phyloP scores from a whole-genome alignment of 2,888 invertebrate species.

The Archips xylosteana region DNA sequence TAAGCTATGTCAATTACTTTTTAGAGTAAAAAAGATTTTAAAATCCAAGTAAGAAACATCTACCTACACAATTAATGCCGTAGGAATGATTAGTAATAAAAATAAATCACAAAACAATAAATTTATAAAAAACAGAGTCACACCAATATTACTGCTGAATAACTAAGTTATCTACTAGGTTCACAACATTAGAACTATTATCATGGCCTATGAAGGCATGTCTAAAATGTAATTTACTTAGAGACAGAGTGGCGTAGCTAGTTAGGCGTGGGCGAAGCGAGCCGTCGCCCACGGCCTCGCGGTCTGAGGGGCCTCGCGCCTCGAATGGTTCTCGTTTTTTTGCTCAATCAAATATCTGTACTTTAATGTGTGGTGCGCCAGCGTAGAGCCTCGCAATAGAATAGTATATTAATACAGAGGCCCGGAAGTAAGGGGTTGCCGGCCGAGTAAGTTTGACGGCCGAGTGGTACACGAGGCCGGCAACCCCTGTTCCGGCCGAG shows the following conservation, averaged over 20 bases:
- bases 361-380: no score
- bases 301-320: no score
- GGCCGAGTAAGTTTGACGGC: no score
- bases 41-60: neutral
- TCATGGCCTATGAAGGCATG: neutral
- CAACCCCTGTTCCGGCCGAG: no score
- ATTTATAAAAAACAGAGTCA: neutral
- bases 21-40: neutral
- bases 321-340: no score
- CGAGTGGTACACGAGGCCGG: no score
- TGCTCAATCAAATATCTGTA: no score
- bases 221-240: neutral
- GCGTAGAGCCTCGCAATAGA: no score
- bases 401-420: no score
- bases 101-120: slow-evolving; percentile 12
- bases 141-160: neutral
- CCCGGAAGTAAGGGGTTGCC: no score
- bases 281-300: no score
- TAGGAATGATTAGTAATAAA: slow-evolving; percentile 36
- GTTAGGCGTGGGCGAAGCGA: no score
- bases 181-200: neutral
- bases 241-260: neutral
- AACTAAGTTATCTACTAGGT: neutral
- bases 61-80: slow-evolving; percentile 10
- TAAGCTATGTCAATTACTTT: neutral